A percentile compares a stretch with the other conserved stretches of the same genome.
Conservation (phyloP, 2,113 vertebrate genomes). For the Parus major region DNA sequence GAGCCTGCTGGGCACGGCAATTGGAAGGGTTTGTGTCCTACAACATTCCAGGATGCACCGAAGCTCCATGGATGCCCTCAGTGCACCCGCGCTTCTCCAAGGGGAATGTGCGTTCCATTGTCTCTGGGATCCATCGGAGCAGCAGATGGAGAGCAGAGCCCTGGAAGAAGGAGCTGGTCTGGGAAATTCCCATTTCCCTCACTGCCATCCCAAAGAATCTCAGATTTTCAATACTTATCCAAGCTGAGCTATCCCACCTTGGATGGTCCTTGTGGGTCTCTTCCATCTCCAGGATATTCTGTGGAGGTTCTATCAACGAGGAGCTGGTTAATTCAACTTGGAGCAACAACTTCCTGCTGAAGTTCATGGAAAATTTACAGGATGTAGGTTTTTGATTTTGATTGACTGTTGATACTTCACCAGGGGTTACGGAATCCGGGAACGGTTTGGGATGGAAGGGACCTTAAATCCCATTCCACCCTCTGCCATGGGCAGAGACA, state of each 20-base stretch:
- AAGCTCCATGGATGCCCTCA: fast-evolving
- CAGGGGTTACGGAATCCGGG: fast-evolving
- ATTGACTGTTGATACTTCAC: background rate
- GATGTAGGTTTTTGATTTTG: no score
- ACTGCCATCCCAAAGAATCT: background rate
- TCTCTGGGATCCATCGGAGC: background rate
- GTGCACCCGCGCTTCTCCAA: background rate
- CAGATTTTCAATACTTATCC: background rate
- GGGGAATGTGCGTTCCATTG: fast-evolving
- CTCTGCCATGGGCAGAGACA: background rate
- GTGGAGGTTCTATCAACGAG: fast-evolving
- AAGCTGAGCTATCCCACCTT: background rate
- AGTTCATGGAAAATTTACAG: background rate
- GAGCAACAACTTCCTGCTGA: background rate
- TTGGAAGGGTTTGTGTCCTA: background rate
- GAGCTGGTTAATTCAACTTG: background rate
- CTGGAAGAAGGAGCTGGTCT: background rate
- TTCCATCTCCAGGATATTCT: background rate
- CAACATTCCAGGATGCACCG: background rate
- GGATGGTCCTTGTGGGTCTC: background rate
- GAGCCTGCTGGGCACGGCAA: background rate
- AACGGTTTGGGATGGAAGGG: background rate
- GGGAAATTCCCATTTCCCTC: background rate
- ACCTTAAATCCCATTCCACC: background rate
- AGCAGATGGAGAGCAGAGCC: background rate